Evolutionary conservation across 2,113 vertebrate genomes (phyloP).

Genomic region (Elgaria multicarinata): DNA sequence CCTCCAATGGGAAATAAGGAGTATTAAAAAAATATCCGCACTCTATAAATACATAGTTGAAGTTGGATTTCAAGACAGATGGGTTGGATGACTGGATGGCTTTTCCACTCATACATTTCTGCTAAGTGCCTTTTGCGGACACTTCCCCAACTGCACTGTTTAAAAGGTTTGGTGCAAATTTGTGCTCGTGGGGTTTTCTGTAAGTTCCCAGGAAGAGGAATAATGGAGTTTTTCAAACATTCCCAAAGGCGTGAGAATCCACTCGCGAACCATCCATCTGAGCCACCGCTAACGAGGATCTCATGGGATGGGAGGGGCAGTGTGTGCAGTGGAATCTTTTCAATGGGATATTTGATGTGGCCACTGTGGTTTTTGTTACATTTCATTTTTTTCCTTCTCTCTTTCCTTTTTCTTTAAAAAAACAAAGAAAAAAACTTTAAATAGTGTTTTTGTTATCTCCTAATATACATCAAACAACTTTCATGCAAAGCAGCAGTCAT

Average conservation of each 20-base stretch:
- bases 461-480: slow-evolving; percentile 80
- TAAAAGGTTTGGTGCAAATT: slow-evolving; percentile 65
- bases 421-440: slow-evolving; percentile 69
- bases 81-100: slow-evolving; percentile 2
- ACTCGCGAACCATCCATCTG: slow-evolving; percentile 3
- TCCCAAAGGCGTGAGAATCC: background rate
- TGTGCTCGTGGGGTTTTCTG: slow-evolving; percentile 64
- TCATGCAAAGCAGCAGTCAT: slow-evolving; percentile 84
- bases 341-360: slow-evolving; percentile 60
- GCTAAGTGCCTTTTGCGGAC: slow-evolving; percentile 39
- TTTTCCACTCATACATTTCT: slow-evolving; percentile 37
- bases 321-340: slow-evolving; percentile 65
- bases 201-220: slow-evolving; percentile 51
- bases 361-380: slow-evolving; percentile 65
- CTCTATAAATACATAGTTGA: slow-evolving; percentile 60
- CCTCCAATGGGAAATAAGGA: slow-evolving; percentile 49
- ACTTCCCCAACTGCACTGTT: slow-evolving; percentile 34
- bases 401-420: slow-evolving; percentile 20
- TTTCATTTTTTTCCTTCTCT: slow-evolving; percentile 50
- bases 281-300: background rate
- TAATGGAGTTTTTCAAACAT: background rate
- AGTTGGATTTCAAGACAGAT: slow-evolving; percentile 60
- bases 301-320: slow-evolving; percentile 20
- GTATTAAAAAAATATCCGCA: slow-evolving; percentile 64
- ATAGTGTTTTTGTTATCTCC: slow-evolving; percentile 78